These are phyloP conservation scores for Anoura caudifer DNA, from an alignment of 2,113 vertebrate genomes.

Conservation along the genomic window DNA sequence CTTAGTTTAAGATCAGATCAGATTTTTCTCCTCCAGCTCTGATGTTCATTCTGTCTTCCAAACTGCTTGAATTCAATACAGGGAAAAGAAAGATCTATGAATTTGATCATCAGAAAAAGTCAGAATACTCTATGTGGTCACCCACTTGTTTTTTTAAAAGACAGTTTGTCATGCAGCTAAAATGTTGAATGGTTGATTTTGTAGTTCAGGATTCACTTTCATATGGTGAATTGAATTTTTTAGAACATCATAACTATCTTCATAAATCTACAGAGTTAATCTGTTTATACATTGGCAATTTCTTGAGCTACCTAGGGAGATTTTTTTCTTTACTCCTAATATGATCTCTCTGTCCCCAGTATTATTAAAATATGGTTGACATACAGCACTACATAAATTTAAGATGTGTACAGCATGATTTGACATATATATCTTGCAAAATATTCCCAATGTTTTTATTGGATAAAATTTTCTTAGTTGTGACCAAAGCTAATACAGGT, in stretches of 20 bases:
- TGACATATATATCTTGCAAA: background rate
- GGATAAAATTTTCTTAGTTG: background rate
- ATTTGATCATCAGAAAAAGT: background rate
- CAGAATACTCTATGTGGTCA: background rate
- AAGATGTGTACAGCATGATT: background rate
- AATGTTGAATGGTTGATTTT: background rate
- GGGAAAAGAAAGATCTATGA: background rate
- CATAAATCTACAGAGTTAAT: background rate
- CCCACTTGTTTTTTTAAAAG: background rate
- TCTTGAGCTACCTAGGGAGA: background rate
- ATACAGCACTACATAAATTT: background rate
- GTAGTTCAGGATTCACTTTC: background rate
- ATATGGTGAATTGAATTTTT: background rate
- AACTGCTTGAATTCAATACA: background rate
- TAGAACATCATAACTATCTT: background rate
- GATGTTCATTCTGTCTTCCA: background rate
- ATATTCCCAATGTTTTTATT: background rate
- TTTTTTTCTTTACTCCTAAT: background rate
- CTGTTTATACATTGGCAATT: background rate
- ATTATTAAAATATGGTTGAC: background rate
- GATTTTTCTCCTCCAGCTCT: background rate
- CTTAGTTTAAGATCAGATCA: background rate
- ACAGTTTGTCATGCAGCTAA: background rate
- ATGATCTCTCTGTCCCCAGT: background rate
- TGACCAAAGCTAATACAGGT: background rate